A percentile compares a stretch with the other conserved stretches of the same genome.
Conservation (phyloP, 37 sponge, comb jelly and placozoan species). For the Haliclona indistincta region DNA sequence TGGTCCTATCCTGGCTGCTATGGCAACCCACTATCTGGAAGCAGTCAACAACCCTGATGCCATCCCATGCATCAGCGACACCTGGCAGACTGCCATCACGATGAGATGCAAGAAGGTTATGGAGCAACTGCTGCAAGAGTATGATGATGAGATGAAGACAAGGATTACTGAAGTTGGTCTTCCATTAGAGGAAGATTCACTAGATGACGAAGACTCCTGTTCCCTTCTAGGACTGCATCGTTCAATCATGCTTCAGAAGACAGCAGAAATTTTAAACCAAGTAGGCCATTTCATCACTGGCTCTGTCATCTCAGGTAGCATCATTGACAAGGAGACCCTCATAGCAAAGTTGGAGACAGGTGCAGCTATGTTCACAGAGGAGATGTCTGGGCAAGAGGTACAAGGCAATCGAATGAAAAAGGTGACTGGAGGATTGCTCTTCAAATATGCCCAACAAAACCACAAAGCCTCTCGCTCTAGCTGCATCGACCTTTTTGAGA, state of each 20-base stretch:
- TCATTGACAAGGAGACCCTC: neutral
- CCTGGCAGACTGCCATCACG: slow-evolving; percentile 25
- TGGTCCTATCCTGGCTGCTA: slow-evolving; percentile 15
- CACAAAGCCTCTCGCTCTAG: neutral
- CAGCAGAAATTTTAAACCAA: neutral
- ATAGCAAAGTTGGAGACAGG: neutral
- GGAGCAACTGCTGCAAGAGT: slow-evolving; percentile 11
- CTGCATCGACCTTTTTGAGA: slow-evolving; percentile 16
- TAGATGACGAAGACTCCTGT: neutral
- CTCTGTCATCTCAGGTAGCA: neutral
- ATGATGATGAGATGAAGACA: slow-evolving; percentile 15
- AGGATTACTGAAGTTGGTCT: neutral
- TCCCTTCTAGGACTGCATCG: slow-evolving; percentile 32
- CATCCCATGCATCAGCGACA: slow-evolving; percentile 14
- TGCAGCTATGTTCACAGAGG: slow-evolving; percentile 5
- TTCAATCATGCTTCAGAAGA: neutral
- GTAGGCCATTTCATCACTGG: slow-evolving; percentile 6
- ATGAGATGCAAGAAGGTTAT: neutral
- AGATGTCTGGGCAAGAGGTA: neutral
- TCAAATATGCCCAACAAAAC: slow-evolving; percentile 11
- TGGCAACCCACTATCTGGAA: slow-evolving; percentile 16
- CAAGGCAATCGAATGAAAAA: neutral
- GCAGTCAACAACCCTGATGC: slow-evolving; percentile 45
- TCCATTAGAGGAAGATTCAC: slow-evolving; percentile 24
- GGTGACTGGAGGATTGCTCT: slow-evolving; percentile 21